These are phyloP conservation scores for Cherax destructor DNA, from an alignment of 1,140 invertebrate species.

Conservation along the genomic window DNA sequence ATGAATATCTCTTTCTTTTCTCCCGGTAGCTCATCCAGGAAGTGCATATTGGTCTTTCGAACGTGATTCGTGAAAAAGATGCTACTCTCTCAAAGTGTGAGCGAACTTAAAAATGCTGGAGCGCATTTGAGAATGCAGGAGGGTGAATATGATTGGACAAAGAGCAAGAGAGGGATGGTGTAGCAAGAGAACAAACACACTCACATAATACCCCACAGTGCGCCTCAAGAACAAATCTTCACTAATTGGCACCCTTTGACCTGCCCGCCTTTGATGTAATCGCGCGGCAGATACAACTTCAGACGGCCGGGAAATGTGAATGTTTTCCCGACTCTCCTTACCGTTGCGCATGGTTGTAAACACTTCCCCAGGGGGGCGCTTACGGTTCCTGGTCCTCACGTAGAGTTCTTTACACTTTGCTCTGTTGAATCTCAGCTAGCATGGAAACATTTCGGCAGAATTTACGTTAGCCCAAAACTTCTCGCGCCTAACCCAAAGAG, in stretches of 20 bases:
- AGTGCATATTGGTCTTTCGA: too few species aligned
- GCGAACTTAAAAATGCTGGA: neutral
- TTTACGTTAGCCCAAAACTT: conserved; percentile 31
- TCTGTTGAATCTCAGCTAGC: neutral
- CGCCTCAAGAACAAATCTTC: conserved; percentile 59
- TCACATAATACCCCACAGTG: conserved; percentile 26
- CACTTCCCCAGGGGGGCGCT: conserved; percentile 15
- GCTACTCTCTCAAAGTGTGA: neutral
- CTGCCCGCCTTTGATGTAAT: conserved; percentile 60
- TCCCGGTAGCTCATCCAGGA: too few species aligned
- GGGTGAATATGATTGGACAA: conserved; percentile 15
- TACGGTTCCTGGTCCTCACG: conserved; percentile 44
- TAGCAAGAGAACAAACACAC: conserved; percentile 22
- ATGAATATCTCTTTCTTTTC: too few species aligned
- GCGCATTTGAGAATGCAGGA: neutral
- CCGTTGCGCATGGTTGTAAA: conserved; percentile 52
- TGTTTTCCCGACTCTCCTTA: conserved; percentile 21
- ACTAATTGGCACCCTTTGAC: conserved; percentile 65
- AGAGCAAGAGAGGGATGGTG: neutral
- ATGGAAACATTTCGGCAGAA: neutral
- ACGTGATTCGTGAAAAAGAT: too few species aligned
- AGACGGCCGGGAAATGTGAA: conserved; percentile 42
- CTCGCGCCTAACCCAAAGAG: conserved; percentile 5
- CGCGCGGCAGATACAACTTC: conserved; percentile 58
- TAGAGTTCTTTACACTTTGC: conserved; percentile 40